These are phyloP conservation scores for Anoplophora glabripennis DNA, from an alignment of 1,140 invertebrate genomes.

Conservation along the genomic window DNA sequence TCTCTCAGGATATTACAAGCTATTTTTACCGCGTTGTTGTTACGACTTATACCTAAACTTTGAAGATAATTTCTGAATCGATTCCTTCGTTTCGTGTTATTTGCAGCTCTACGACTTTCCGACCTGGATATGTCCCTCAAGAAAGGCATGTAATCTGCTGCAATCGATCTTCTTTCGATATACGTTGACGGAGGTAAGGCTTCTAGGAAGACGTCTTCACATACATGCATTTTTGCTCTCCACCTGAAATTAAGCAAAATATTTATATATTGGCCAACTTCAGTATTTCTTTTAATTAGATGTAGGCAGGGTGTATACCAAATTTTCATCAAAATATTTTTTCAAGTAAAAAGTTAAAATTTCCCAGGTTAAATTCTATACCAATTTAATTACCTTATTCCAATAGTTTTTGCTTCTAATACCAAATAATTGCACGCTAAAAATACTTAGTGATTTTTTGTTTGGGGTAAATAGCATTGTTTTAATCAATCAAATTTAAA, in stretches of 20 bases:
- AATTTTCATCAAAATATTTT: too few species aligned
- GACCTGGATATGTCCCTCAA: constrained; percentile 57
- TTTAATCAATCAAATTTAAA: too few species aligned
- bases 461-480: too few species aligned
- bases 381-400: too few species aligned
- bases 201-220: constrained; percentile 29
- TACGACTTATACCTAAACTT: constrained; percentile 33
- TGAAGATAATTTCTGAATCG: constrained; percentile 62
- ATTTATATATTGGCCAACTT: too few species aligned
- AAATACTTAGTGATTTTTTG: too few species aligned
- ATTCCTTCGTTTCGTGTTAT: constrained; percentile 54
- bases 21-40: constrained; percentile 30
- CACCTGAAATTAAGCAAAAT: constrained; percentile 35
- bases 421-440: too few species aligned
- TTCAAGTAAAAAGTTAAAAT: too few species aligned
- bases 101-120: constrained; percentile 53
- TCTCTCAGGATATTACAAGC: constrained; percentile 29
- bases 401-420: too few species aligned
- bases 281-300: too few species aligned
- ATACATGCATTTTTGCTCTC: constrained; percentile 32
- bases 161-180: constrained; percentile 27
- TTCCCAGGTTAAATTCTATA: too few species aligned
- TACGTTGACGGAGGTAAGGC: constrained; percentile 23
- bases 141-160: constrained; percentile 57
- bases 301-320: too few species aligned